These are phyloP conservation scores for Manis javanica DNA, from an alignment of 2,797 vertebrate species.

Conservation along the genomic window DNA sequence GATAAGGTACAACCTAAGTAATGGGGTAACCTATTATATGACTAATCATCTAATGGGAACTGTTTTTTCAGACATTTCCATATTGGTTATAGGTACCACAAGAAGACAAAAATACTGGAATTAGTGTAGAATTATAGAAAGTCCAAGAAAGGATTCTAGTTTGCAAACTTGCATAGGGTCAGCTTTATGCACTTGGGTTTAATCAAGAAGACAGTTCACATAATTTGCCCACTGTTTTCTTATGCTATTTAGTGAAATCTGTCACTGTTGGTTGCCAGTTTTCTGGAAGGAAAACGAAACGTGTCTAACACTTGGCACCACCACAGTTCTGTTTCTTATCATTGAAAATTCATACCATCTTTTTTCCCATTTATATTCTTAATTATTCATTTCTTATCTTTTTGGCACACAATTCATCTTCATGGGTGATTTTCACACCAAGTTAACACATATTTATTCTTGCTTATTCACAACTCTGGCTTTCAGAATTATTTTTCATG, in stretches of 20 bases:
- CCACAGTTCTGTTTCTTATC: background rate
- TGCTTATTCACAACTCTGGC: background rate
- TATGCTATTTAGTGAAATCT: constrained; percentile 17
- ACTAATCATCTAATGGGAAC: background rate
- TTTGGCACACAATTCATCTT: background rate
- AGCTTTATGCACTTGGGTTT: background rate
- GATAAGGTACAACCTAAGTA: background rate
- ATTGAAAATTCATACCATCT: background rate
- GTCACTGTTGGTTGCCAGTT: background rate
- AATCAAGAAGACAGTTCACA: background rate
- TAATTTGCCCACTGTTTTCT: background rate
- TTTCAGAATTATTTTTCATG: constrained; percentile 4
- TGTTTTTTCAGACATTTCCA: background rate
- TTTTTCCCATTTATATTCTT: background rate
- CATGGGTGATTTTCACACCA: background rate
- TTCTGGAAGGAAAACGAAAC: background rate
- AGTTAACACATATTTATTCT: background rate
- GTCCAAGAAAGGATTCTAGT: background rate
- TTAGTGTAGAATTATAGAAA: background rate
- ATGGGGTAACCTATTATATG: background rate
- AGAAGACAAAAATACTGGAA: background rate
- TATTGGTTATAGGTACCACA: background rate
- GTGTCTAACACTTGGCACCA: background rate
- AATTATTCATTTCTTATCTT: constrained; percentile 28
- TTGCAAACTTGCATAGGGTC: background rate